phyloP scores from a whole-genome alignment of 2,113 vertebrate genomes.

The Lophius piscatorius region DNA sequence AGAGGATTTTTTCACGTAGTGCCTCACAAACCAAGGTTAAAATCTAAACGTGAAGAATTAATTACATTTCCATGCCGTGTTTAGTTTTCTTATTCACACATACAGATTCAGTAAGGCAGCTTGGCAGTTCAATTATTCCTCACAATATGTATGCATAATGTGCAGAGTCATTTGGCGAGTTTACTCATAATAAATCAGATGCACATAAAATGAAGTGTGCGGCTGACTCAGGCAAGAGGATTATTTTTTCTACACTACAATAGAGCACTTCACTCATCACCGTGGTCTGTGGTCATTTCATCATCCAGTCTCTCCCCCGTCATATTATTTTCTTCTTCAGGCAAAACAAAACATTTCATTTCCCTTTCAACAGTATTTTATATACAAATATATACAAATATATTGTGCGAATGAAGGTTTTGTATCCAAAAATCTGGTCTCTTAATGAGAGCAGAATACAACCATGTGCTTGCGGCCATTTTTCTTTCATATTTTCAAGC shows the following conservation, averaged over 20 bases:
- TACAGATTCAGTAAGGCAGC: slow-evolving; percentile 35
- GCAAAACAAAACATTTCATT: background rate
- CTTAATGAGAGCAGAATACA: slow-evolving; percentile 2
- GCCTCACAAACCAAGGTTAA: slow-evolving; percentile 13
- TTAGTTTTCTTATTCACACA: slow-evolving; percentile 11
- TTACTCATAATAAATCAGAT: slow-evolving; percentile 61
- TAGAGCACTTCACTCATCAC: slow-evolving; percentile 18
- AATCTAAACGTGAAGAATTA: slow-evolving; percentile 17
- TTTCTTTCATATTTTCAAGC: slow-evolving; percentile 7
- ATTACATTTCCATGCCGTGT: slow-evolving; percentile 16
- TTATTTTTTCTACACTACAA: slow-evolving; percentile 18
- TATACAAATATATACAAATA: slow-evolving; percentile 24
- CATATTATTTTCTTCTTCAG: background rate
- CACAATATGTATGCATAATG: slow-evolving; percentile 56
- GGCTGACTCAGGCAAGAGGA: slow-evolving; percentile 41
- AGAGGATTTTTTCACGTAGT: background rate
- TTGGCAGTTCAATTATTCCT: slow-evolving; percentile 72
- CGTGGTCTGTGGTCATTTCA: slow-evolving; percentile 17
- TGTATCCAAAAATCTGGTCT: background rate
- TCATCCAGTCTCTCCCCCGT: background rate
- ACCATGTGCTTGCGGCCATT: background rate
- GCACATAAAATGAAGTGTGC: slow-evolving; percentile 47
- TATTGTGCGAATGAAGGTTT: background rate
- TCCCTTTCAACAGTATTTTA: slow-evolving; percentile 3
- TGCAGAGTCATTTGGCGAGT: slow-evolving; percentile 49